phyloP scores from a whole-genome alignment of 1,140 invertebrate genomes.

The Drosophila carrolli region DNA sequence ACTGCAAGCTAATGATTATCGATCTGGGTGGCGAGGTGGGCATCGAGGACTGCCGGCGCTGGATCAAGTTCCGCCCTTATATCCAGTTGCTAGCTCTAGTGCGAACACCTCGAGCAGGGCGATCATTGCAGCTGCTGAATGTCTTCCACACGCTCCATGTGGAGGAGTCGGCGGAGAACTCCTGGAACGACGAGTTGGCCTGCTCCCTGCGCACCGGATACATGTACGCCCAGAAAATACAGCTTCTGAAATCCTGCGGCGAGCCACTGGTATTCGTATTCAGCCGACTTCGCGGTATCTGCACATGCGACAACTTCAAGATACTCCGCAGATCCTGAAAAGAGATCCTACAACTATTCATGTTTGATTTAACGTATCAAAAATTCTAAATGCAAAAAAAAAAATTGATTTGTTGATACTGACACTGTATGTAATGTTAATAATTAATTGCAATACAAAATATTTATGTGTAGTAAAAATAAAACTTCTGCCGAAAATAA shows the following conservation, averaged over 20 bases:
- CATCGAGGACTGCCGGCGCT: constrained; percentile 55
- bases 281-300: constrained; percentile 56
- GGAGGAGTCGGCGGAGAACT: constrained; percentile 49
- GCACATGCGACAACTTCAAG: constrained; percentile 61
- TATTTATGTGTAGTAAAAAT: too few relatives aligned
- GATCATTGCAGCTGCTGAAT: constrained; percentile 54
- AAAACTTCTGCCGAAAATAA: too few relatives aligned
- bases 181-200: constrained; percentile 67
- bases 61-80: constrained; percentile 69
- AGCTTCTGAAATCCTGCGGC: constrained; percentile 41
- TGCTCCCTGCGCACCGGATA: constrained; percentile 41
- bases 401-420: too few relatives aligned
- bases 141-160: constrained; percentile 54
- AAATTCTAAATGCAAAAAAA: neutral
- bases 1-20: constrained; percentile 67
- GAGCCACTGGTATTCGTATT: constrained; percentile 69
- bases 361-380: neutral
- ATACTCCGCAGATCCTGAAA: constrained; percentile 43
- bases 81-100: constrained; percentile 56
- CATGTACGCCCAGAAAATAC: constrained; percentile 32
- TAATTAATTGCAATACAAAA: too few relatives aligned
- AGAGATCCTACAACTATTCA: neutral
- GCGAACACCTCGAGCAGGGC: constrained; percentile 50
- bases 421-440: too few relatives aligned
- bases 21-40: constrained; percentile 58